A percentile compares a stretch with the other conserved stretches of the same genome.
Conservation (phyloP, 2,113 vertebrate species). For the Lota lota region DNA sequence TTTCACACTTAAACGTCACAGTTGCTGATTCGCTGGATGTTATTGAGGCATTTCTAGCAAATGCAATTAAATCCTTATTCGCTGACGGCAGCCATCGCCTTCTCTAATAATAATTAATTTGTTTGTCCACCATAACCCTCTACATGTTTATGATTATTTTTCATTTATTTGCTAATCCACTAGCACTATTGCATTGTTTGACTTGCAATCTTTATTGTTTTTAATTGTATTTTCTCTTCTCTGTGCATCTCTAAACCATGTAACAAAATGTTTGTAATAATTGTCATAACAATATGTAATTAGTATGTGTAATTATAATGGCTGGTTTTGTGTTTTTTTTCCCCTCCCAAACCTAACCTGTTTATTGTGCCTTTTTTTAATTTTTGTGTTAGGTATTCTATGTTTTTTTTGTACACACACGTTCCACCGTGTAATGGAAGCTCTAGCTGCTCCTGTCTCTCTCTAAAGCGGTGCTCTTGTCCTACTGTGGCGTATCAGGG, state of each 20-base stretch:
- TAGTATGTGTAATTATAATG: conserved; percentile 29
- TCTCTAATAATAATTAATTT: too few relatives aligned
- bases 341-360: conserved; percentile 49
- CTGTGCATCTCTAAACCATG: conserved; percentile 16
- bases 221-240: not conserved
- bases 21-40: too few relatives aligned
- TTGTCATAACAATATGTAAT: conserved; percentile 15
- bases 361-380: conserved; percentile 38
- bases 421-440: conserved; percentile 25
- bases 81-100: too few relatives aligned
- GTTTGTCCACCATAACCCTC: not conserved
- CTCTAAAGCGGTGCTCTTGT: conserved; percentile 4
- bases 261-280: conserved; percentile 19
- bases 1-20: too few relatives aligned
- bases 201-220: not conserved
- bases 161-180: conserved; percentile 7
- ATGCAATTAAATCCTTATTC: too few relatives aligned
- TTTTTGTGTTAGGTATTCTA: conserved; percentile 30
- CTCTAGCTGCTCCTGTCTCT: conserved; percentile 29
- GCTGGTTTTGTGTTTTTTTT: conserved; percentile 39
- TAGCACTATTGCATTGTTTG: conserved; percentile 22
- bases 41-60: too few relatives aligned
- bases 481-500: conserved; percentile 34
- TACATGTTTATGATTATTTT: not conserved
- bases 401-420: conserved; percentile 17